Percentiles rank a stretch among this genome's conserved stretches.
These are phyloP conservation scores for Petrophora chlorosata DNA, from an alignment of 2,888 invertebrate species.

Conservation along the genomic window DNA sequence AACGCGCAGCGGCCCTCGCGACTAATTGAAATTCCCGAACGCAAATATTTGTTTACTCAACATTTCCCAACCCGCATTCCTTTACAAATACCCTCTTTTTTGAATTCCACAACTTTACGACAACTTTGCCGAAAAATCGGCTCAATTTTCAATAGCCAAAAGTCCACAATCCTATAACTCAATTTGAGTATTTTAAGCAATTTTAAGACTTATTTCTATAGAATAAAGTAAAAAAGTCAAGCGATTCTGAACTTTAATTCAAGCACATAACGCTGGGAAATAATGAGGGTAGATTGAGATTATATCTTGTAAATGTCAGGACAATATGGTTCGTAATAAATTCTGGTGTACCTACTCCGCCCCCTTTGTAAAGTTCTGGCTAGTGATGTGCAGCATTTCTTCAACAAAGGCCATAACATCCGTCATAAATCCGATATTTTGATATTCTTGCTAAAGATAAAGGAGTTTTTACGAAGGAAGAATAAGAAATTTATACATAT, in stretches of 20 bases:
- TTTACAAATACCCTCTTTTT: slow-evolving; percentile 1
- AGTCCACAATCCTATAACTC: neutral
- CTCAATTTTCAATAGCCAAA: neutral
- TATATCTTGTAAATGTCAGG: slow-evolving; percentile 54
- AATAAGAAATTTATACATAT: too few species aligned
- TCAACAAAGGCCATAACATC: too few species aligned
- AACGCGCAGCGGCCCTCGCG: neutral
- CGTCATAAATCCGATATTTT: too few species aligned
- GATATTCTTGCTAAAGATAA: too few species aligned
- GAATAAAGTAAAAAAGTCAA: slow-evolving; percentile 40
- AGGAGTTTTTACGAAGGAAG: too few species aligned
- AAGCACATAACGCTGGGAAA: slow-evolving; percentile 32
- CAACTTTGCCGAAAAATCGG: slow-evolving; percentile 5
- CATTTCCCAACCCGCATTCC: slow-evolving; percentile 32
- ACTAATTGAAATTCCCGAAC: slow-evolving; percentile 11
- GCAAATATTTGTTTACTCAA: slow-evolving; percentile 19
- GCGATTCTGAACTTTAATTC: slow-evolving; percentile 38
- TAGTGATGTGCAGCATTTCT: neutral
- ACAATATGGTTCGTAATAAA: slow-evolving; percentile 74
- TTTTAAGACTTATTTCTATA: slow-evolving; percentile 36
- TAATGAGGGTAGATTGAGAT: slow-evolving; percentile 28
- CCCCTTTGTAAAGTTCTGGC: slow-evolving; percentile 50
- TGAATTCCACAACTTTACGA: neutral
- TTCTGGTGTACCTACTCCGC: slow-evolving; percentile 57
- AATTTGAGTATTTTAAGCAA: slow-evolving; percentile 23